Evolutionary conservation across 2,888 invertebrate species (phyloP), one percentile per base, ranked within the genome.

Genomic region (Scaptomyza flava): DNA sequence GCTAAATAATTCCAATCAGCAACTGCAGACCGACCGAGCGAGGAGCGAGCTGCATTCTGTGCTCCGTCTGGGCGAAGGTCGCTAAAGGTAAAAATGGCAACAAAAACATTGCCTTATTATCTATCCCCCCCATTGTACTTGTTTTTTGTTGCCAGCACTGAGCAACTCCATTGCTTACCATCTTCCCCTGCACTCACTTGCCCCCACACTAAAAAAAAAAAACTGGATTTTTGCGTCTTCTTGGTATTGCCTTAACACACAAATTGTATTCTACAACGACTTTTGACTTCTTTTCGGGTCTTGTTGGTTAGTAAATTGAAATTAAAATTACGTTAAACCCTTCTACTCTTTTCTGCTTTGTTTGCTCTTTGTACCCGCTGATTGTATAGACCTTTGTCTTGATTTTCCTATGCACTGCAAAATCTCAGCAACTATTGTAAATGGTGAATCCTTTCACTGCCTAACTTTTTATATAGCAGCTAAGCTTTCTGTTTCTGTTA

Each of bases 1-100:
- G 74, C 76, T 83, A 80, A 81, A 78, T 77, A 79, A 84, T 84
- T 80, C 78, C 84, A 81, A 81, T 81, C 87, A 83, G 75, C 61
- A 64, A 62, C 74, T 58, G 67, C 70, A 77, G 67, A 66, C 76
- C 46, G 34, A 17, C n/a, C n/a, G n/a, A n/a, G n/a, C 1, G 17
- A 17, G 17, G 14, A 17, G 41, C 17, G 4, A 57, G 77, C 56
- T 62, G 62, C 67, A 65, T 60, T 52, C 50, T 52, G 52, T 45
- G 23, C 23, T 41, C 17, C 17, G 63, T 59, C 43, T 62, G 46
- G 38, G 52, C 72, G 71, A 84, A 81, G 81, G 87, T 81, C 87
- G 84, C 76, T 57, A 58, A 83, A 81, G 87, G 76, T 83, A 81
- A 72, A 81, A 75, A 61, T 68, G 59, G 61, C 63, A 54, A 47